Evolutionary conservation across 2,888 invertebrate genomes (phyloP), one percentile per base, ranked within the genome.

Genomic region (Cephalotes varians): DNA sequence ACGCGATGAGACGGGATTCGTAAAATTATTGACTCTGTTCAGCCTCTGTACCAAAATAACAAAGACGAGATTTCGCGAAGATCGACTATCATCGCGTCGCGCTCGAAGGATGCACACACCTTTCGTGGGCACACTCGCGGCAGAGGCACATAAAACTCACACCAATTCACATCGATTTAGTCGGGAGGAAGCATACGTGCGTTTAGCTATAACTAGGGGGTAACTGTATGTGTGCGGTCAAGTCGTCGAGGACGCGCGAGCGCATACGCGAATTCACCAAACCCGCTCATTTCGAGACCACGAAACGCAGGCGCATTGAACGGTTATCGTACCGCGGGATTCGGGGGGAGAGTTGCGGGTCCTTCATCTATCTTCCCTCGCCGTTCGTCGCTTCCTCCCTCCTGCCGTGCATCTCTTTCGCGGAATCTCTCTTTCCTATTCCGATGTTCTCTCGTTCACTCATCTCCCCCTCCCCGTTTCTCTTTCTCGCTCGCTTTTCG

Each of bases 291-390:
- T 84, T 86, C 73, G 81, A 83, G 82, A 73, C 83, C 86, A 87
- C 74, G 76, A 85, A 87, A 89, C 91, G 91, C 92, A 91, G 77
- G 91, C 92, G 92, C 92, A 83, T 83, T 85, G 60, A 60, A 64
- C 81, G 72, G 77, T 84, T 86, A 88, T 91, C 88, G 90, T 87
- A 91, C 88, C 81, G 86, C 88, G 86, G 88, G 86, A 90, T 86
- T 77, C 85, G 7, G 31, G 56, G 65, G 72, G 34, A 56, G n/a
- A 51, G 67, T 60, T 18, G 65, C 12, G 21, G 21, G 9, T 54
- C 18, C 5, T 37, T 47, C 49, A 60, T 60, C 56, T 56, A 37
- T 58, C 72, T 62, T 71, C 25, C 31, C n/a, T 60, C 62, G 65
- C 54, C 47, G 18, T 9, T n/a, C 31, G 49, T 31, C 31, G 31